phyloP scores from a whole-genome alignment of 2,113 vertebrate genomes.

The Archilochus colubris region DNA sequence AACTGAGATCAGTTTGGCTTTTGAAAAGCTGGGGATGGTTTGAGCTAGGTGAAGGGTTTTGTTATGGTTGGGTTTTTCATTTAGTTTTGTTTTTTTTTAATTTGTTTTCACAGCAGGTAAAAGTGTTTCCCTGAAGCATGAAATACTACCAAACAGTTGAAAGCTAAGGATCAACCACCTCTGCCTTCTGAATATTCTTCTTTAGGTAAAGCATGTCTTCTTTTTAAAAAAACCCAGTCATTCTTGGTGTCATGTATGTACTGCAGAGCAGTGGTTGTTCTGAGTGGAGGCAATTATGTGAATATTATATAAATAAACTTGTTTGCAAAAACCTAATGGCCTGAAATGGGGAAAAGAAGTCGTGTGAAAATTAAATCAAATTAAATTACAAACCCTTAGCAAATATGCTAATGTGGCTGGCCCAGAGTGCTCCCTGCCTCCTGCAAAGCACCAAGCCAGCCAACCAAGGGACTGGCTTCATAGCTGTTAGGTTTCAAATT shows the following conservation, averaged over 20 bases:
- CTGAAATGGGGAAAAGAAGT: not conserved
- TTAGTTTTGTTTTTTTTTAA: too few species aligned
- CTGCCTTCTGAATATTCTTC: not conserved
- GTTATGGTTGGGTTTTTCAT: not conserved
- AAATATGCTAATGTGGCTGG: not conserved
- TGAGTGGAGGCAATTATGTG: not conserved
- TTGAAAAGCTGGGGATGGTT: fast-evolving
- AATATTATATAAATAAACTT: not conserved
- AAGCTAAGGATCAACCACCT: not conserved
- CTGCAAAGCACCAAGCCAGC: not conserved
- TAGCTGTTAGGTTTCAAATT: not conserved
- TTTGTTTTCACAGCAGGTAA: not conserved
- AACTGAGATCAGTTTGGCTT: not conserved
- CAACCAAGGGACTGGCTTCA: not conserved
- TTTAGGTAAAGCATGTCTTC: not conserved
- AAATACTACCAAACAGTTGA: not conserved
- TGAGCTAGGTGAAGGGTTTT: not conserved
- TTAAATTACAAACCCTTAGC: not conserved
- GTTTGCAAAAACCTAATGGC: not conserved
- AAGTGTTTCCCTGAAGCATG: not conserved
- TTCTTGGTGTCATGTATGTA: not conserved
- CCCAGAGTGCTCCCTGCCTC: not conserved
- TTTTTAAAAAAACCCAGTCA: not conserved
- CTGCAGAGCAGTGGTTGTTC: not conserved
- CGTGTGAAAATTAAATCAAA: not conserved